Conservation (phyloP, 2,797 vertebrate genomes). For the Hydrophis major region DNA sequence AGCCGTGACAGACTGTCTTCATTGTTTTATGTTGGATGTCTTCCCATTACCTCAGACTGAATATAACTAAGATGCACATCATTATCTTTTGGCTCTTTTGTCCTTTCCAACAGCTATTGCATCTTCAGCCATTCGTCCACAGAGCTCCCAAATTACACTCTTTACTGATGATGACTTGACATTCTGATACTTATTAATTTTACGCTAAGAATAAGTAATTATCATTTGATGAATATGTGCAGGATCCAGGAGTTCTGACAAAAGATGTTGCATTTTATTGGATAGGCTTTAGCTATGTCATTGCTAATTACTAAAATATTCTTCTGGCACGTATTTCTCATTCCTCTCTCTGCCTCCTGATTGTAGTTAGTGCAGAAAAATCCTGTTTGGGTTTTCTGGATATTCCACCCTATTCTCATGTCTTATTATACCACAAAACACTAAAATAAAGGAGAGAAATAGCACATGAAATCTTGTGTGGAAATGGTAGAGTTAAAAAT, state of each 20-base stretch:
- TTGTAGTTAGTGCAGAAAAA: neutral
- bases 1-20: neutral
- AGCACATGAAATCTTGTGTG: neutral
- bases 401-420: neutral
- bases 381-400: neutral
- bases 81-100: neutral
- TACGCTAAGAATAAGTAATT: neutral
- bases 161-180: neutral
- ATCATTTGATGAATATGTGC: neutral
- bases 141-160: neutral
- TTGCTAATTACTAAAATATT: neutral
- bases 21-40: neutral
- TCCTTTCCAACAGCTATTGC: neutral
- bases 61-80: neutral
- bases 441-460: neutral
- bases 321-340: neutral
- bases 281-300: neutral
- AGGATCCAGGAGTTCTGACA: neutral
- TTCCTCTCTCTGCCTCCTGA: neutral
- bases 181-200: neutral
- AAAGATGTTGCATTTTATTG: neutral
- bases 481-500: neutral
- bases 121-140: neutral
- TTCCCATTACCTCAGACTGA: neutral
- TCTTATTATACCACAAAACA: neutral